Evolutionary conservation across 2,888 invertebrate species (phyloP), one percentile per base, ranked within the genome.

Genomic region (Abrostola tripartita): DNA sequence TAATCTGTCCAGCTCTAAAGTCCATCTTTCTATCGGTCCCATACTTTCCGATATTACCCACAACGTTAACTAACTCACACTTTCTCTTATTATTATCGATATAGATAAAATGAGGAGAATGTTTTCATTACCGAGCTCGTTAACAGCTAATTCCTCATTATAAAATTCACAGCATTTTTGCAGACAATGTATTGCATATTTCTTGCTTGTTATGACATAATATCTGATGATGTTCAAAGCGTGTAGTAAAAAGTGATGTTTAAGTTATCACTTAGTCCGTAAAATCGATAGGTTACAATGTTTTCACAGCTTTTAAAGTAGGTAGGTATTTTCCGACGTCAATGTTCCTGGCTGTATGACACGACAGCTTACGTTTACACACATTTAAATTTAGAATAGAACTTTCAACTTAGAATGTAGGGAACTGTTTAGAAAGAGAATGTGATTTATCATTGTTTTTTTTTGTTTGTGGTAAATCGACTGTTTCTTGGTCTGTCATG

Each of bases 101-200:
- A 60, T 50, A 47, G n/a, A 10, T 53, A 54, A 63, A 61, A 50
- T 53, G 24, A 24, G 24, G 24, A 24, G 24, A 24, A 24, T 24
- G 24, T 24, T 24, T 24, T 24, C 24, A 24, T 24, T 24, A 24
- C 24, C 24, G 24, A 68, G 59, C 24, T 51, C 59, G 47, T 63
- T 53, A 63, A 52, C 60, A 56, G 52, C 59, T 38, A 60, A 53
- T 38, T 53, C 59, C 10, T 52, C 56, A 52, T 56, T 68, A 68
- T 60, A 57, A 54, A 68, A 74, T 64, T 49, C 54, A 60, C 64
- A 74, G 74, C 68, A 42, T 52, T 56, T 56, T 38, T 51, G 62
- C 47, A 6, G 37, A 40, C 41, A 40, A 47, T 73, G 24, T 24
- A 47, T 51, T 51, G 35, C 37, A 51, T 60, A 68, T 60, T 68